Evolutionary conservation across 2,797 vertebrate species (phyloP).

Genomic region (Rhabdophis nuchalis): DNA sequence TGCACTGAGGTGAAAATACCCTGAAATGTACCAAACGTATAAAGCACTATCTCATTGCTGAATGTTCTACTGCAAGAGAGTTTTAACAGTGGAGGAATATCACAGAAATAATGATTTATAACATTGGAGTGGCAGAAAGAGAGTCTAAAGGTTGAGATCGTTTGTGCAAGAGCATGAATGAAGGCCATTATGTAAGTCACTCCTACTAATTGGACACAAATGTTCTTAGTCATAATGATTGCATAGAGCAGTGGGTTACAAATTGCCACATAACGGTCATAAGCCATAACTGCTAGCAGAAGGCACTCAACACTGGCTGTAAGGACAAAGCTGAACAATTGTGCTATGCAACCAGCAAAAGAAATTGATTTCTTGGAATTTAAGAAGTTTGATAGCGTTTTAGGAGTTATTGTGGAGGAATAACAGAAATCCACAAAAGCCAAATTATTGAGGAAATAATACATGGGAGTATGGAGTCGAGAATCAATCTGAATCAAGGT

Average conservation of each 20-base stretch:
- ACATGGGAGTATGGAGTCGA: slow-evolving; percentile 55
- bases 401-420: slow-evolving; percentile 52
- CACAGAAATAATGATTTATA: slow-evolving; percentile 64
- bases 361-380: slow-evolving; percentile 53
- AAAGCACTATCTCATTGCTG: slow-evolving; percentile 42
- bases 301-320: slow-evolving; percentile 57
- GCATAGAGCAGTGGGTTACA: slow-evolving; percentile 53
- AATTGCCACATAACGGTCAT: slow-evolving; percentile 49
- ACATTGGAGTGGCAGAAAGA: slow-evolving; percentile 52
- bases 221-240: slow-evolving; percentile 24
- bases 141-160: slow-evolving; percentile 45
- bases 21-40: slow-evolving; percentile 44
- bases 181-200: slow-evolving; percentile 42
- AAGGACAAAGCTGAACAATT: slow-evolving; percentile 56
- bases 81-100: slow-evolving; percentile 58
- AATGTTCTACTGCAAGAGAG: slow-evolving; percentile 49
- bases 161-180: slow-evolving; percentile 47
- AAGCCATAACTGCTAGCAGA: slow-evolving; percentile 59
- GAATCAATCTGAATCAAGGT: slow-evolving; percentile 38
- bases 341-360: slow-evolving; percentile 51
- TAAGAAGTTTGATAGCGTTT: slow-evolving; percentile 53
- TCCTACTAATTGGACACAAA: slow-evolving; percentile 33
- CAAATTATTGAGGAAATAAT: slow-evolving; percentile 61
- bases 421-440: slow-evolving; percentile 62
- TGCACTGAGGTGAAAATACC: slow-evolving; percentile 6